Evolutionary conservation across 2,888 invertebrate genomes (phyloP), one percentile per base, ranked within the genome.

Genomic region (Tanypteryx hageni): DNA sequence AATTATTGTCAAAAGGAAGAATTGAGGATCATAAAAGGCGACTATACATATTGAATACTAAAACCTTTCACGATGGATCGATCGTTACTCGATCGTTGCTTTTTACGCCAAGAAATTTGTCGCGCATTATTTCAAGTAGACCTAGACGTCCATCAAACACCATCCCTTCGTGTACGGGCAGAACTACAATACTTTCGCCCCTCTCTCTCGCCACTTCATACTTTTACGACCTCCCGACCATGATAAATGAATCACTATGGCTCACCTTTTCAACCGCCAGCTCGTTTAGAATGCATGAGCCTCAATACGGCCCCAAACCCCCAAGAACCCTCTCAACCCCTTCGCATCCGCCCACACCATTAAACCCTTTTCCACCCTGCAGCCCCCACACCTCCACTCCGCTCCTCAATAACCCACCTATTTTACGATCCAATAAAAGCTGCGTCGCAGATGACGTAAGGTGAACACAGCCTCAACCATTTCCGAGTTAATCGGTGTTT

Each of bases 241-340:
- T 83, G 83, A 83, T 83, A 83, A 83, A 83, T 83, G 83, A 83
- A 57, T 83, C 83, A 83, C 83, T 83, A 18, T n/a, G n/a, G 56
- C 83, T 56, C 83, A 57, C 83, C 83, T 83, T 83, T 83, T 83
- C 83, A 56, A 83, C 83, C 83, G 57, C n/a, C 44, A 83, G 57
- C 83, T 83, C 83, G 83, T 83, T 83, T 56, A 83, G 83, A 83
- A 83, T 83, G 83, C 27, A 83, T 83, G 83, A 83, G 83, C 83
- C 83, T 57, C 83, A 83, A 83, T 83, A 83, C 83, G 83, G 27
- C 83, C 83, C n/a, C 56, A 10, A n/a, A 44, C 5, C 56, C 44
- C 57, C 44, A 57, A 83, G n/a, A 44, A 83, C 83, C 83, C 44
- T 18, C 83, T 18, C n/a, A n/a, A 83, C 83, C n/a, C 56, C 64